Conservation (phyloP, 2,113 vertebrate species). For the Zingel zingel region DNA sequence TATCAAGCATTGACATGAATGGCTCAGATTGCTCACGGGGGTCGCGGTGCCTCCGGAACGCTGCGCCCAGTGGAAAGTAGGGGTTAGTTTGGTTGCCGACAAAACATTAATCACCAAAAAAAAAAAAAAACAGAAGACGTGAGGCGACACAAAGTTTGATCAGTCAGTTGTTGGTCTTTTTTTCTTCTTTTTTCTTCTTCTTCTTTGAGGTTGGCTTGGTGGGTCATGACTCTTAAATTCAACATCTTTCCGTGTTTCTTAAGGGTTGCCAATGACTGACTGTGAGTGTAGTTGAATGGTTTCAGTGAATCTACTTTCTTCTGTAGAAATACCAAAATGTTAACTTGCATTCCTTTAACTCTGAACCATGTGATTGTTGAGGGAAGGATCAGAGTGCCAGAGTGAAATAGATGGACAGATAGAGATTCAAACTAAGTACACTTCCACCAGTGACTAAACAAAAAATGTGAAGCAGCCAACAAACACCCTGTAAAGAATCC, state of each 20-base stretch:
- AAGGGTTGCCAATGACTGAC: not conserved
- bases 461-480: constrained; percentile 13
- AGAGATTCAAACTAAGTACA: constrained; percentile 7
- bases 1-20: no score
- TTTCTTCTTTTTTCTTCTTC: not conserved
- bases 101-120: no score
- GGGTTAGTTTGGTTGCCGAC: no score
- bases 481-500: not conserved
- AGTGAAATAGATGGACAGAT: not conserved
- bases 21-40: no score
- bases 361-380: not conserved
- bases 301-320: not conserved
- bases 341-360: not conserved
- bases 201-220: not conserved
- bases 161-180: no score
- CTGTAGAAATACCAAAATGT: not conserved
- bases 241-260: not conserved
- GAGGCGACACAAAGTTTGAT: no score
- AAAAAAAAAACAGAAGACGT: no score
- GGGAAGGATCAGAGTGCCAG: not conserved
- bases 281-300: not conserved
- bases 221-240: not conserved
- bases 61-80: no score
- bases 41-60: no score
- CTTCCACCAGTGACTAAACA: not conserved